A percentile compares a stretch with the other conserved stretches of the same genome.
phyloP scores from a whole-genome alignment of 2,113 vertebrate genomes.

The Irena cyanogastra region DNA sequence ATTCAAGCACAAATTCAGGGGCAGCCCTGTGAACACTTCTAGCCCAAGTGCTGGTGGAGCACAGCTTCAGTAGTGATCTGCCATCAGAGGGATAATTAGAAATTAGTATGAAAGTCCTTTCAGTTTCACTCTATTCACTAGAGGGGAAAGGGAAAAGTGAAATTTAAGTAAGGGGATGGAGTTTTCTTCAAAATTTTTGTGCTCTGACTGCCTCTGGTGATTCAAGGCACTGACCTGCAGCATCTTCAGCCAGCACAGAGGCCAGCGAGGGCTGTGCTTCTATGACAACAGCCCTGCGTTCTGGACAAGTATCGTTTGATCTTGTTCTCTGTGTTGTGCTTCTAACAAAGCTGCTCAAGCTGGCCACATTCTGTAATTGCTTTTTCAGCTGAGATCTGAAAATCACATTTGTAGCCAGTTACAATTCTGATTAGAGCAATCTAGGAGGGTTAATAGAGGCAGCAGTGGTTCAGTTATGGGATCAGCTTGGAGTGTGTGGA shows the following conservation, averaged over 20 bases:
- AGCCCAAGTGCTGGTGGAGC: neutral
- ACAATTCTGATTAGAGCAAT: slow-evolving; percentile 19
- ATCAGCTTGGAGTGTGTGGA: neutral
- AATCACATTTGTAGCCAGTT: neutral
- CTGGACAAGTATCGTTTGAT: slow-evolving; percentile 9
- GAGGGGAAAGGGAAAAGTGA: neutral
- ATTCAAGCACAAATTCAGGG: neutral
- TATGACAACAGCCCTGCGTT: slow-evolving; percentile 34
- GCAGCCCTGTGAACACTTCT: neutral
- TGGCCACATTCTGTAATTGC: slow-evolving; percentile 30
- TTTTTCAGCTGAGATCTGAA: slow-evolving; percentile 27
- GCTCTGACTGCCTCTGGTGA: neutral
- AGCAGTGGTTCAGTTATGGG: neutral
- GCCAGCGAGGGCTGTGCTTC: neutral
- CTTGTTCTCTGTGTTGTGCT: slow-evolving; percentile 33
- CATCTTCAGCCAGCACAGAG: neutral
- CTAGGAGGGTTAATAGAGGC: slow-evolving; percentile 7
- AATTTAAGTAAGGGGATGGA: neutral
- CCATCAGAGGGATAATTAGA: neutral
- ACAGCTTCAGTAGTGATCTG: neutral
- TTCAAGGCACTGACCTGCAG: neutral
- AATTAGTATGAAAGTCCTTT: neutral
- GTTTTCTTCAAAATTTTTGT: neutral
- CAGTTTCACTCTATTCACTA: neutral
- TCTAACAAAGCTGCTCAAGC: slow-evolving; percentile 9